A percentile compares a stretch with the other conserved stretches of the same genome.
Evolutionary conservation across 35 echinoderm and acorn worm species (phyloP).

Genomic region (Ptychodera flava): DNA sequence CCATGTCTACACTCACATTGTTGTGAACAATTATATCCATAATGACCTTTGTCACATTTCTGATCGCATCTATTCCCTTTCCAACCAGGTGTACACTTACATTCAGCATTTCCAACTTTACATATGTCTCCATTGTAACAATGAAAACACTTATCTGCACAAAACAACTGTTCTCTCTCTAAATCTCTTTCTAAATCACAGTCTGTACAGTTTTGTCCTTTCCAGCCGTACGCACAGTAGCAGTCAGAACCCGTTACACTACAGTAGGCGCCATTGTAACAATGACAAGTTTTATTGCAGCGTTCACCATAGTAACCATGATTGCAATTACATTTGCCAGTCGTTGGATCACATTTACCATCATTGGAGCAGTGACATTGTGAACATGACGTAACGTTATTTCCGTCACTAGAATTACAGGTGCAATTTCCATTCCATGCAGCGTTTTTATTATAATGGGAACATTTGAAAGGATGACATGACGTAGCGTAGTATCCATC

Average conservation of each 20-base stretch:
- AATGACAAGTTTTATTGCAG: too few relatives aligned
- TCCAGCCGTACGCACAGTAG: background rate
- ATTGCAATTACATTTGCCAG: too few relatives aligned
- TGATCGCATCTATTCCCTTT: background rate
- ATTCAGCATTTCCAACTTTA: background rate
- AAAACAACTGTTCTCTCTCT: background rate
- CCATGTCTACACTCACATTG: slow-evolving; percentile 3
- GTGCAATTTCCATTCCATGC: too few relatives aligned
- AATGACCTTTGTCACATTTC: background rate
- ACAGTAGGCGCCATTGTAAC: too few relatives aligned
- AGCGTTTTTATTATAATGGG: too few relatives aligned
- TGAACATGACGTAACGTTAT: too few relatives aligned
- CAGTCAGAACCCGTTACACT: background rate
- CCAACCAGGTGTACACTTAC: background rate
- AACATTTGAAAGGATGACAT: too few relatives aligned
- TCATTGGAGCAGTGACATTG: too few relatives aligned
- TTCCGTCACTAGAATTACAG: too few relatives aligned
- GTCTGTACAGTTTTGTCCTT: background rate
- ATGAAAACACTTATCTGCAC: background rate
- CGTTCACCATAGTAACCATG: too few relatives aligned
- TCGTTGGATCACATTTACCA: too few relatives aligned
- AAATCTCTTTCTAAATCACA: background rate
- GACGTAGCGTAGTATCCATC: too few relatives aligned
- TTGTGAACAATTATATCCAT: slow-evolving; percentile 22
- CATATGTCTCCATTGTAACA: background rate